These are phyloP conservation scores for Pangasianodon gigas DNA, from an alignment of 2,113 vertebrate species.

Conservation along the genomic window DNA sequence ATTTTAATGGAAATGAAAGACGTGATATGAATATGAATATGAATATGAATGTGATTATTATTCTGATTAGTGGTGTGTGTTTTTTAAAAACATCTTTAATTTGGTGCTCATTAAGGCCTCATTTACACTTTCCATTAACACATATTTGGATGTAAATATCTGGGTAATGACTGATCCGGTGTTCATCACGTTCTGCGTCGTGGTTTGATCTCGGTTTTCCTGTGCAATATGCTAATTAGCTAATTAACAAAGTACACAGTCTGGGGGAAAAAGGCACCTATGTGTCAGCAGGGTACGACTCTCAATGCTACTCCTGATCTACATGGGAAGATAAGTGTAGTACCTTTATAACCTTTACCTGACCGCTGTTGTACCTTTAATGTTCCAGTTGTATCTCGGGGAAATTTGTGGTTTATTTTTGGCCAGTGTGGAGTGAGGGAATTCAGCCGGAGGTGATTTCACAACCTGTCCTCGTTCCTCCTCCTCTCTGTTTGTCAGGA, in stretches of 20 bases:
- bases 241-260: not conserved
- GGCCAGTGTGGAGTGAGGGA: not conserved
- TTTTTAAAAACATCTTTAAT: slow-evolving; percentile 5
- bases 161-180: not conserved
- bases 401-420: not conserved
- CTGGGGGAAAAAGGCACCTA: not conserved
- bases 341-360: not conserved
- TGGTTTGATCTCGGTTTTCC: slow-evolving; percentile 4
- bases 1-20: not conserved
- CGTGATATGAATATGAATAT: not conserved
- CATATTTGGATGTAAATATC: slow-evolving; percentile 8
- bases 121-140: slow-evolving; percentile 21
- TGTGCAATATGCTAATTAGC: not conserved
- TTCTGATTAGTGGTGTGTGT: not conserved
- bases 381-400: not conserved
- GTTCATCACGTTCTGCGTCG: not conserved
- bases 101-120: slow-evolving; percentile 5
- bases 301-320: not conserved
- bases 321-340: not conserved
- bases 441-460: not conserved
- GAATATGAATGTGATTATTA: not conserved
- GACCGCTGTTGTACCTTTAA: not conserved
- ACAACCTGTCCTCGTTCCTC: not conserved
- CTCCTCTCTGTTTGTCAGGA: not conserved
- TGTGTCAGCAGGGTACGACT: not conserved